These are phyloP conservation scores for Brenthis ino DNA, from an alignment of 2,888 invertebrate species.

Conservation along the genomic window DNA sequence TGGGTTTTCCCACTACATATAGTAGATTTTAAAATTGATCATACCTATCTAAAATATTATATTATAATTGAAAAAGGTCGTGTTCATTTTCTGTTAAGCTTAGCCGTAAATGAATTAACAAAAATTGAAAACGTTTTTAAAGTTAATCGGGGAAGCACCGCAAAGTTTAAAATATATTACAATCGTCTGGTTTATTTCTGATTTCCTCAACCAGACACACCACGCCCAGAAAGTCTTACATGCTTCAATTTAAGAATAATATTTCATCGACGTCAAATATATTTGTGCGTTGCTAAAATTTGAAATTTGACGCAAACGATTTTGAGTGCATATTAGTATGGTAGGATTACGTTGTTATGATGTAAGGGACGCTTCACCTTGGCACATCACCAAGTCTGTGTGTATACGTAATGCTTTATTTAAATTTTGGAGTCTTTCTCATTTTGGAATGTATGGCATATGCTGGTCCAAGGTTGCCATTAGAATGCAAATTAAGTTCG, in stretches of 20 bases:
- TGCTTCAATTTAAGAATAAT: constrained; percentile 1
- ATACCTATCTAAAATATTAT: no score
- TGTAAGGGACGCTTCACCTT: constrained; percentile 42
- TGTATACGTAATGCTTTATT: constrained; percentile 31
- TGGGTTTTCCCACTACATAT: no score
- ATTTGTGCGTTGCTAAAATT: constrained; percentile 6
- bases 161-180: constrained; percentile 24
- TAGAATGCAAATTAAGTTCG: constrained; percentile 17
- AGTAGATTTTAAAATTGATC: no score
- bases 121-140: neutral
- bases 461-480: constrained; percentile 24
- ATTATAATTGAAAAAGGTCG: no score
- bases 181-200: constrained; percentile 40
- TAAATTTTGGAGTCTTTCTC: constrained; percentile 27
- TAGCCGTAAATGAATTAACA: no score
- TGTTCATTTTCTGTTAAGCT: no score
- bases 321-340: constrained; percentile 40
- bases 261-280: neutral
- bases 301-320: constrained; percentile 24
- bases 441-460: constrained; percentile 25
- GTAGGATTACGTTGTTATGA: constrained; percentile 27
- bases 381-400: constrained; percentile 44
- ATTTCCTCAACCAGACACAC: constrained; percentile 36
- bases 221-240: constrained; percentile 6
- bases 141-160: constrained; percentile 32